Percentiles rank a stretch among this genome's conserved stretches.
Evolutionary conservation across 2,113 vertebrate species (phyloP).

Genomic region (Varanus salvator): DNA sequence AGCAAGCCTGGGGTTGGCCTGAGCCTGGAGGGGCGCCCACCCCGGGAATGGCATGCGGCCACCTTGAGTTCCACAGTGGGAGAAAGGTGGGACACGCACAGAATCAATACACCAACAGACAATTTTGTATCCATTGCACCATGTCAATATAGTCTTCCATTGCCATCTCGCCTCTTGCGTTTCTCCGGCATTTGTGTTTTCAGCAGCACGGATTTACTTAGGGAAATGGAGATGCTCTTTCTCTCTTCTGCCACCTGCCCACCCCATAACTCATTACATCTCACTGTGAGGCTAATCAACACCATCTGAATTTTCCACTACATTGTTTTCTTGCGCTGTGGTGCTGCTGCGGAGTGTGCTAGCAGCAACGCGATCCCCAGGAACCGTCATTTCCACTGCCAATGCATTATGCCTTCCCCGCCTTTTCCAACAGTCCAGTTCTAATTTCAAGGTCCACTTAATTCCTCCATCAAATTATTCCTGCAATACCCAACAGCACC

Average conservation of each 20-base stretch:
- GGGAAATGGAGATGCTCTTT: slow-evolving; percentile 1
- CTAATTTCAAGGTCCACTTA: slow-evolving; percentile 99
- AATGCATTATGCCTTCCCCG: slow-evolving; percentile 76
- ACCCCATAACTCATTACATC: slow-evolving; percentile 20
- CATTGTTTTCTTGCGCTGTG: slow-evolving; percentile 7
- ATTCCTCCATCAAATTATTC: slow-evolving; percentile 97
- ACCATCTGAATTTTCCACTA: slow-evolving; percentile 61
- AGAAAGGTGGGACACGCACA: too few relatives aligned
- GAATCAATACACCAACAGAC: too few relatives aligned
- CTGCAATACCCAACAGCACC: slow-evolving; percentile 90
- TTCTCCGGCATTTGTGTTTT: not conserved
- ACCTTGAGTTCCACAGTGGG: too few relatives aligned
- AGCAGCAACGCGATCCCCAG: slow-evolving; percentile 34
- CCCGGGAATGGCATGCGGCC: too few relatives aligned
- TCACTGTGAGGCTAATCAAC: slow-evolving; percentile 41
- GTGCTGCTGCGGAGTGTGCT: not conserved
- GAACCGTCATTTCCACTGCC: slow-evolving; percentile 68
- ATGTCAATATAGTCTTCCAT: not conserved
- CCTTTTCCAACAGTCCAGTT: slow-evolving; percentile 85
- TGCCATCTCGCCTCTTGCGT: not conserved
- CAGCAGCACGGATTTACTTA: not conserved
- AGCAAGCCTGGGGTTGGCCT: too few relatives aligned
- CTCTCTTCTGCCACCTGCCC: slow-evolving; percentile 1
- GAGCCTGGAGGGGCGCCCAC: too few relatives aligned
- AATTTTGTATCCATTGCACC: not conserved